Percentiles rank a stretch among this genome's conserved stretches.
Evolutionary conservation across 2,113 vertebrate genomes (phyloP).

Genomic region (Uria lomvia): DNA sequence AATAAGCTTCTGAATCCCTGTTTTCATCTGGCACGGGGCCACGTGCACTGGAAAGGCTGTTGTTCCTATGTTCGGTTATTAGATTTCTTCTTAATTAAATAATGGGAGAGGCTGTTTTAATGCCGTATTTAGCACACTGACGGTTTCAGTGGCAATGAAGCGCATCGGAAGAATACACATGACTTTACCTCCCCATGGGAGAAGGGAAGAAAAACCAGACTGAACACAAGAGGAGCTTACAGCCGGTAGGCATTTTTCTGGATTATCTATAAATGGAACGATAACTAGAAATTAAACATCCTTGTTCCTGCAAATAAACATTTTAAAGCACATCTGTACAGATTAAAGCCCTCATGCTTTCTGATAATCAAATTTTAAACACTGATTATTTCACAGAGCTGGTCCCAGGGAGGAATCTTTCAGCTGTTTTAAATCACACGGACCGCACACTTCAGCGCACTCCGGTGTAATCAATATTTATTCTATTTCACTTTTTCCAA

Average conservation of each 20-base stretch:
- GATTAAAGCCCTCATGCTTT: neutral
- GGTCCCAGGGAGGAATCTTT: neutral
- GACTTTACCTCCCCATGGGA: neutral
- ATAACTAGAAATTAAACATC: conserved; percentile 24
- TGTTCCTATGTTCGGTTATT: neutral
- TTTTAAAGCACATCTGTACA: neutral
- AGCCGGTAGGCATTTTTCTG: neutral
- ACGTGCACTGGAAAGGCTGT: neutral
- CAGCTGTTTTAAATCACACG: neutral
- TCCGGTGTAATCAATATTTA: neutral
- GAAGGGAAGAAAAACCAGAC: neutral
- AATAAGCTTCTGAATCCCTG: neutral
- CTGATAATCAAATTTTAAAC: conserved; percentile 11
- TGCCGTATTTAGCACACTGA: neutral
- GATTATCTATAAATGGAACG: conserved; percentile 15
- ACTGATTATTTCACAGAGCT: neutral
- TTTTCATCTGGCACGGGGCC: neutral
- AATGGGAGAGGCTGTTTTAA: conserved; percentile 1
- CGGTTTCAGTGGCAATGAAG: neutral
- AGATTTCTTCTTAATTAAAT: conserved; percentile 32
- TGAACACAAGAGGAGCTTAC: neutral
- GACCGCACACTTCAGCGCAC: neutral
- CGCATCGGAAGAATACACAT: neutral
- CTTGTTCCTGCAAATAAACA: conserved; percentile 5
- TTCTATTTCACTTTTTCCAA: neutral